Conservation (phyloP, 2,888 invertebrate genomes). For the Drosophila niveifrons region DNA sequence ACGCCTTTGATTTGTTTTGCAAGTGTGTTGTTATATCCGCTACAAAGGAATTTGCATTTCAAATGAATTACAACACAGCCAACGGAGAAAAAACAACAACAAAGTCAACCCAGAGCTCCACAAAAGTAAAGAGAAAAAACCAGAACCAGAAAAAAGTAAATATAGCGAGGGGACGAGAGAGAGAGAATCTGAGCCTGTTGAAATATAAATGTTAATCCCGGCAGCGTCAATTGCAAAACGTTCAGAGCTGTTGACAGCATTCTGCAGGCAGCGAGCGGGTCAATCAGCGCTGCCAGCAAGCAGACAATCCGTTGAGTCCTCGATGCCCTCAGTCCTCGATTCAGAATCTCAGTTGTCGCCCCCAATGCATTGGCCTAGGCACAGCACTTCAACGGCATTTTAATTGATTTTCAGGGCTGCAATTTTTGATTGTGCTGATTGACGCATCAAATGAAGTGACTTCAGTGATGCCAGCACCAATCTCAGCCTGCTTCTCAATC, state of each 20-base stretch:
- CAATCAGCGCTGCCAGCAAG: constrained; percentile 12
- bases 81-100: constrained; percentile 39
- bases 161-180: background rate
- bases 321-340: background rate
- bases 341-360: background rate
- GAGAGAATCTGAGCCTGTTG: constrained; percentile 44
- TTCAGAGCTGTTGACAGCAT: constrained; percentile 76
- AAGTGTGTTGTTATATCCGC: constrained; percentile 74
- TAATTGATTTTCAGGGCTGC: constrained; percentile 82
- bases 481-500: constrained; percentile 15
- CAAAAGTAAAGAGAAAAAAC: constrained; percentile 1
- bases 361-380: constrained; percentile 38
- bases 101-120: constrained; percentile 25
- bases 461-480: constrained; percentile 42
- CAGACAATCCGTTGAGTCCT: constrained; percentile 32
- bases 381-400: constrained; percentile 80
- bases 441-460: constrained; percentile 83
- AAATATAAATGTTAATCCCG: constrained; percentile 81
- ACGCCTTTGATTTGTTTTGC: constrained; percentile 77
- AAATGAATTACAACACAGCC: constrained; percentile 72
- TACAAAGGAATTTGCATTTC: constrained; percentile 78
- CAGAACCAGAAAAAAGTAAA: constrained; percentile 14
- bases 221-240: constrained; percentile 79
- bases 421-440: constrained; percentile 83
- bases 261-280: constrained; percentile 28